Base-by-base conservation (phyloP, 2,113 vertebrate species). In the Noctilio leporinus region DNA sequence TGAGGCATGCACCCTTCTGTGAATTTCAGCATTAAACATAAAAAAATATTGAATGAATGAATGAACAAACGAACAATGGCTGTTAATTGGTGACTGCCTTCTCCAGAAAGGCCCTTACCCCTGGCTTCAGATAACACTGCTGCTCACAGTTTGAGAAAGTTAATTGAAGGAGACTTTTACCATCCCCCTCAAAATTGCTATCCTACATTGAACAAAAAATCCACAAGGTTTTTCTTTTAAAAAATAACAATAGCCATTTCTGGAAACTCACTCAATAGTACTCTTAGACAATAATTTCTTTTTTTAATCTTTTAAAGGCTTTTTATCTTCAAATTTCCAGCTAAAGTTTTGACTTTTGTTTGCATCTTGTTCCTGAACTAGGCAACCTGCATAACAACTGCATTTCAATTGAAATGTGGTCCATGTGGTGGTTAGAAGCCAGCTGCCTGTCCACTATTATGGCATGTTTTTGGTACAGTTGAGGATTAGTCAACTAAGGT, bases 281-380 rank as follows among this genome's bases (percentile, higher is more conserved):
- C 78, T 96, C 91, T 94, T 53, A 67, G 92, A 82, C 33, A 95
- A 80, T 89, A 53, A 86, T 59, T 62, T 76, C 26, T 49, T 86
- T 59, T 62, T 76, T 22, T 49, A 84, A 14, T n/a, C 87, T 89
- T 87, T 67, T 55, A 76, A 94, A 96, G 47, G 59, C 26, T 67
- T 89, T 88, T 93, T 78, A 95, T 93, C 89, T 94, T 96, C 91
- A 93, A 96, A 97, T 73, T 84, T 16, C 35, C 76, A 33, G 64
- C 86, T 69, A 89, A 93, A 89, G 75, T 73, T 96, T 64, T 72
- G 73, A 53, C 64, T 72, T 96, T 93, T 95, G 80, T 94, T 95
- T 95, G 64, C 62, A 82, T 94, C 89, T 57, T 89, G 51, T 89
- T 91, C 89, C 92, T 86, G 89, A 96, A 7, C 75, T 24, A 81